Base-by-base conservation (phyloP, 1,140 invertebrate species). In the Psilanteris sp. region DNA sequence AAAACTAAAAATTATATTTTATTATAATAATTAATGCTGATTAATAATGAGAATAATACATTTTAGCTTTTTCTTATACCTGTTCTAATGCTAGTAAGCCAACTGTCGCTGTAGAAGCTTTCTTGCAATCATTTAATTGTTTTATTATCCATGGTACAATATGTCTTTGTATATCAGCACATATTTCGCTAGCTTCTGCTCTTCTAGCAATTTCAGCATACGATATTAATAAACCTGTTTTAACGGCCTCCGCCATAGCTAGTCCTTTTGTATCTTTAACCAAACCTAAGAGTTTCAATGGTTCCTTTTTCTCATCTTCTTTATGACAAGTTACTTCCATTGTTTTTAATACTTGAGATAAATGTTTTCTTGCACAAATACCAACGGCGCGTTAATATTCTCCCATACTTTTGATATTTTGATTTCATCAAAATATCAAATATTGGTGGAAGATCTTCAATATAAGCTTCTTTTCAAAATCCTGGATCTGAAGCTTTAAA, bases 401-500 rank as follows among this genome's bases (percentile, higher is more conserved):
- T 27, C 77, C 80, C 3, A 10, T 9, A 5, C 7, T 46, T 13
- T 54, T 71, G 6, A 41, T 46, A 15, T 46, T 48, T 9, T 83
- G 73, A 66, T 93, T 92, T 73, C 92, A 93, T 7, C n/a, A 97
- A 85, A 31, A 95, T 90, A 79, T 97, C 95, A 85, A 94, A 96
- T 39, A 94, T 93, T 52, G 92, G 91, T 11, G 91, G 91, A 57
- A 96, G 92, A 89, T 97, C 95, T n/a, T 92, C 91, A 50, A 91
- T 89, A 86, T 93, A 95, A 68, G 91, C 91, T 32, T 94, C 91
- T 81, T 91, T 93, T 16, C 89, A 90, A 9, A 95, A 93, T 76
- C 92, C 91, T 50, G 91, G 89, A 83, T 94, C 93, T 6, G 91
- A 89, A 0, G 90, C 16, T 92, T 90, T 34, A 90, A 85, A 81